A percentile compares a stretch with the other conserved stretches of the same genome.
Conservation (phyloP, 53 echinoderm and acorn worm species). For the Astropecten irregularis region DNA sequence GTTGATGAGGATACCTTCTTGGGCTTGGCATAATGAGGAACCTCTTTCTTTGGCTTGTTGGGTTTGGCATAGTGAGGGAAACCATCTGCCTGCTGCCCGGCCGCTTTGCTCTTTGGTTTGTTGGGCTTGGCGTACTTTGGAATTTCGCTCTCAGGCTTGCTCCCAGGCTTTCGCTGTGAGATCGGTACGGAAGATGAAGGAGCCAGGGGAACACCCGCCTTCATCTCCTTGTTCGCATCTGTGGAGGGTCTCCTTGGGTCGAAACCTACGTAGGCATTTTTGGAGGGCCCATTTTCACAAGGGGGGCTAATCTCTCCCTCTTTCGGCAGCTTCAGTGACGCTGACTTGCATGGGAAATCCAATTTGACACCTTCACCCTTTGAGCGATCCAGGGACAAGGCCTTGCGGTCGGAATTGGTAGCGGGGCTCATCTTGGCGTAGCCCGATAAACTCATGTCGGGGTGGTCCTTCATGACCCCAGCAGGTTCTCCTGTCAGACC, state of each 20-base stretch:
- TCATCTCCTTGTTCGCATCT: background rate
- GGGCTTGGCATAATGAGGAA: constrained; percentile 27
- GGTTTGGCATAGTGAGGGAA: constrained; percentile 52
- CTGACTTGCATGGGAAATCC: constrained; percentile 2
- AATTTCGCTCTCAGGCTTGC: background rate
- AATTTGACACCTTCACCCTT: background rate
- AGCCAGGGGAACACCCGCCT: background rate
- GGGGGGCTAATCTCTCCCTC: background rate
- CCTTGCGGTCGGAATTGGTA: constrained; percentile 13
- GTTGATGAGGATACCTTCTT: background rate
- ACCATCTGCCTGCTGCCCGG: background rate
- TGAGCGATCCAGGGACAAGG: constrained; percentile 3
- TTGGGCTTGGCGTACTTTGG: constrained; percentile 56
- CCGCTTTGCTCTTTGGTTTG: constrained; percentile 28
- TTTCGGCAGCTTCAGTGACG: constrained; percentile 19
- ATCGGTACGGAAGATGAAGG: background rate
- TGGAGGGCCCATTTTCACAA: background rate
- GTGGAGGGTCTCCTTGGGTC: background rate
- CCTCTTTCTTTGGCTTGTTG: constrained; percentile 34
- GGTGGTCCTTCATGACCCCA: too few relatives aligned
- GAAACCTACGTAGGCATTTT: constrained; percentile 27
- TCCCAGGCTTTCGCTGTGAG: background rate
- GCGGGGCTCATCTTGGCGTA: constrained; percentile 42
- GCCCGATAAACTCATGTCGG: background rate
- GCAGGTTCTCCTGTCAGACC: background rate